Percentiles rank a stretch among this genome's conserved stretches.
Evolutionary conservation across 2,797 vertebrate species (phyloP).

Genomic region (Myotis pilosus): DNA sequence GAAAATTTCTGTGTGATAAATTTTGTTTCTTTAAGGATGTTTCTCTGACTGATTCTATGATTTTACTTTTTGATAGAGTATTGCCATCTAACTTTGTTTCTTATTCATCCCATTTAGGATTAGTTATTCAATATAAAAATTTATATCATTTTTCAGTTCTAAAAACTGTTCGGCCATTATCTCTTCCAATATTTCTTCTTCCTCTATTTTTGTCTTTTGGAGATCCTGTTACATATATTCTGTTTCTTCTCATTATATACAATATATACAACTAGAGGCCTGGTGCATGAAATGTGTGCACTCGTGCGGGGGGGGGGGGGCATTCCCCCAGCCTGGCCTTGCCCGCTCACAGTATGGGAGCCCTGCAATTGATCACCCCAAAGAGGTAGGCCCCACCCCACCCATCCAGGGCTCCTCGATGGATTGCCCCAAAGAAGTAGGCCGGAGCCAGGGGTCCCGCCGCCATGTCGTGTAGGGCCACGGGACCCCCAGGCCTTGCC

Average conservation of each 20-base stretch:
- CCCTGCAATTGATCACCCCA: no score
- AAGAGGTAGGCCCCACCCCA: no score
- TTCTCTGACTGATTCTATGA: background rate
- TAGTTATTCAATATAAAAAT: background rate
- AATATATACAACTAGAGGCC: background rate
- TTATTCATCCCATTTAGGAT: background rate
- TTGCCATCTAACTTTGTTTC: background rate
- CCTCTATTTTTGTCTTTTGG: background rate
- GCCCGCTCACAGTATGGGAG: no score
- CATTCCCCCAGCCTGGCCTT: no score
- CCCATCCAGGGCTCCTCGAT: no score
- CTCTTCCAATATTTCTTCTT: background rate
- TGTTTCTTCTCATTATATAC: background rate
- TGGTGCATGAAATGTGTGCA: no score
- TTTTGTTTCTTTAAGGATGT: background rate
- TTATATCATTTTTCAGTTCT: background rate
- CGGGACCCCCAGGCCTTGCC: no score
- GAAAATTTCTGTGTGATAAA: background rate
- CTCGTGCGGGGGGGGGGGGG: rapidly evolving
- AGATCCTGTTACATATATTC: background rate
- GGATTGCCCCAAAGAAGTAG: no score
- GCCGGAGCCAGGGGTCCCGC: no score
- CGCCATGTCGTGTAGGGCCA: no score
- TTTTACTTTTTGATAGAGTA: background rate
- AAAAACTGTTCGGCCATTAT: background rate